Conservation (phyloP, 2,888 invertebrate species). For the Ischnura elegans region DNA sequence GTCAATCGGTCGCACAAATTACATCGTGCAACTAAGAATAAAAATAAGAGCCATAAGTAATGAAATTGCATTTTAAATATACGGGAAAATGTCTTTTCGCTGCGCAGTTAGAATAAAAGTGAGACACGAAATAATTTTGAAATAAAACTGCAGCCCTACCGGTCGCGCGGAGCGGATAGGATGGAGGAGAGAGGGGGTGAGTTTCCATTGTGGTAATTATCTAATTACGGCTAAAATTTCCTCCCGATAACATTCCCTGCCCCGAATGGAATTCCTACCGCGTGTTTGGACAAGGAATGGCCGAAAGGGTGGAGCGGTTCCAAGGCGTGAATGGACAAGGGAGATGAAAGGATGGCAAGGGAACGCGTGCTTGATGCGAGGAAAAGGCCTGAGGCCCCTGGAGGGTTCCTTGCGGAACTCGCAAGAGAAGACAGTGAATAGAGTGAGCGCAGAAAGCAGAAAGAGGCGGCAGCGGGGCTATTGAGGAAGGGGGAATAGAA, state of each 20-base stretch:
- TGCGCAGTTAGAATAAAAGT: background rate
- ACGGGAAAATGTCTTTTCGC: background rate
- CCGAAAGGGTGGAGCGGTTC: background rate
- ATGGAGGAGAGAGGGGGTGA: background rate
- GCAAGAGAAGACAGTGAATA: background rate
- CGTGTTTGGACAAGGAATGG: background rate
- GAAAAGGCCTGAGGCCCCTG: background rate
- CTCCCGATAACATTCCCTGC: conserved; percentile 20
- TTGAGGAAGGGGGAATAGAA: background rate
- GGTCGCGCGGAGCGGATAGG: background rate
- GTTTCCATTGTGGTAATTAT: background rate
- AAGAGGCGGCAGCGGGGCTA: background rate
- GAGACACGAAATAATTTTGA: background rate
- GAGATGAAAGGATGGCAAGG: background rate
- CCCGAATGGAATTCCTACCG: background rate
- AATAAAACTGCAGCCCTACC: background rate
- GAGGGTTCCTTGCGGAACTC: background rate
- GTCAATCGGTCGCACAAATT: background rate
- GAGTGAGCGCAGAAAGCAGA: background rate
- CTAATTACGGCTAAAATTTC: conserved; percentile 9
- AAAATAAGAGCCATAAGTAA: background rate
- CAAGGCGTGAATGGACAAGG: background rate
- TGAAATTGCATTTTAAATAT: background rate
- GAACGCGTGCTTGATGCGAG: background rate
- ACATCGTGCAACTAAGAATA: background rate